Base-by-base conservation (phyloP, 2,113 vertebrate species). In the Cnemophilus loriae region DNA sequence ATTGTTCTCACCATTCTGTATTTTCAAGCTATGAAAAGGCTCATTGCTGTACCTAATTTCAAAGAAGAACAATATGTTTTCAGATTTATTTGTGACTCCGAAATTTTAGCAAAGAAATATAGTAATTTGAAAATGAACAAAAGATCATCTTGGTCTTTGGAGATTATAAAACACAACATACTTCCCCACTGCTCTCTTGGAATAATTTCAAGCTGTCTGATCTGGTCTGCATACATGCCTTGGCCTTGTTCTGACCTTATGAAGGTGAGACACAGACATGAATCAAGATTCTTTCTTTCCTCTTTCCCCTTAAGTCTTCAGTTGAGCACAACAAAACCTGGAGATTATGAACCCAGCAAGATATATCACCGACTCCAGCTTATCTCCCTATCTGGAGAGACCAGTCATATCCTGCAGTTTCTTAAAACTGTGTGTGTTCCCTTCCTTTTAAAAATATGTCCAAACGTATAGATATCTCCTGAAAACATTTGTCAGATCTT, bases 21-120 rank as follows among this genome's bases (percentile, higher is more conserved):
- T 64, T 94, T 90, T 65, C 60, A 64, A 65, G 28, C 26, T 63
- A 56, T 64, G 61, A 94, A 89, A 91, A 90, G 10, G 18, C 11
- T 93, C 22, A 75, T 65, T 84, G 24, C 17, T 75, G 15, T 50
- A 59, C 10, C 49, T 77, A 69, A 80, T 87, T 93, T 90, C 55
- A 59, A 42, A 67, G 82, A 65, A 79, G 50, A 79, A 55, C 6
- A 61, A 42, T 56, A 13, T 75, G 16, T 27, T 90, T 89, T 82
- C 37, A 78, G 32, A 81, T 84, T 59, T 74, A 39, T 53, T 94
- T 73, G 6, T 64, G 14, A 70, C 8, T 76, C 18, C 4, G 74
- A 83, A 70, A 14, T 77, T 90, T 88, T 32, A 63, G 13, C 28
- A 69, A 73, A 33, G 9, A 90, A 84, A 77, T 70, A 46, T 2